Evolutionary conservation across 2,888 invertebrate genomes (phyloP).

Genomic region (Papilio elwesi): DNA sequence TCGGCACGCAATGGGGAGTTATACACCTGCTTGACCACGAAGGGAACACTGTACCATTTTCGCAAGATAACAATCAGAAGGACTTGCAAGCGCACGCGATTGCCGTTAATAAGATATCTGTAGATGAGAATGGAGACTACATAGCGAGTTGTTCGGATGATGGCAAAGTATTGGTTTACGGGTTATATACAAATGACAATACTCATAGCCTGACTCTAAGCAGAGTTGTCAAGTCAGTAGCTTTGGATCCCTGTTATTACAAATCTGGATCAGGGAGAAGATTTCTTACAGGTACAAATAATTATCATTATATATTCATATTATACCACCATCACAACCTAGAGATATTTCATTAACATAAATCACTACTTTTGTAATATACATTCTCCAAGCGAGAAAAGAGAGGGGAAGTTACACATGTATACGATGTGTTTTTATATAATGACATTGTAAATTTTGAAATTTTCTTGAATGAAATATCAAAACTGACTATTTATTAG

Average conservation of each 20-base stretch:
- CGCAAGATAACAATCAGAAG: slow-evolving; percentile 85
- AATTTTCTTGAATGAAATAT: too few species aligned
- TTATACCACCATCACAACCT: too few species aligned
- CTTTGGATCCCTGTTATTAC: slow-evolving; percentile 92
- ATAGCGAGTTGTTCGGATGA: slow-evolving; percentile 97
- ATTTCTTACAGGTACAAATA: slow-evolving; percentile 88
- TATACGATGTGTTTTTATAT: too few species aligned
- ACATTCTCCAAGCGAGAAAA: too few species aligned
- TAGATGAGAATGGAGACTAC: slow-evolving; percentile 96
- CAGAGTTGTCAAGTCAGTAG: slow-evolving; percentile 92
- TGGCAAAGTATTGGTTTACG: slow-evolving; percentile 93
- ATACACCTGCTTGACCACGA: slow-evolving; percentile 96
- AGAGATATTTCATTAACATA: too few species aligned
- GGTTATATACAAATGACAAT: slow-evolving; percentile 93
- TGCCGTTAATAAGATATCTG: slow-evolving; percentile 97
- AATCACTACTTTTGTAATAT: too few species aligned
- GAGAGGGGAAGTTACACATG: too few species aligned
- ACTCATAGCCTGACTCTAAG: slow-evolving; percentile 91
- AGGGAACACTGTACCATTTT: slow-evolving; percentile 89
- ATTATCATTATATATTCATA: neutral
- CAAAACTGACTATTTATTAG: too few species aligned
- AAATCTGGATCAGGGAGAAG: slow-evolving; percentile 90
- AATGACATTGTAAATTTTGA: too few species aligned
- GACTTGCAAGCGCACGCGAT: slow-evolving; percentile 92
- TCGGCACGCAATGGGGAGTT: slow-evolving; percentile 96